A percentile compares a stretch with the other conserved stretches of the same genome.
Conservation (phyloP, 35 echinoderm and acorn worm species). For the Eucidaris tribuloides region DNA sequence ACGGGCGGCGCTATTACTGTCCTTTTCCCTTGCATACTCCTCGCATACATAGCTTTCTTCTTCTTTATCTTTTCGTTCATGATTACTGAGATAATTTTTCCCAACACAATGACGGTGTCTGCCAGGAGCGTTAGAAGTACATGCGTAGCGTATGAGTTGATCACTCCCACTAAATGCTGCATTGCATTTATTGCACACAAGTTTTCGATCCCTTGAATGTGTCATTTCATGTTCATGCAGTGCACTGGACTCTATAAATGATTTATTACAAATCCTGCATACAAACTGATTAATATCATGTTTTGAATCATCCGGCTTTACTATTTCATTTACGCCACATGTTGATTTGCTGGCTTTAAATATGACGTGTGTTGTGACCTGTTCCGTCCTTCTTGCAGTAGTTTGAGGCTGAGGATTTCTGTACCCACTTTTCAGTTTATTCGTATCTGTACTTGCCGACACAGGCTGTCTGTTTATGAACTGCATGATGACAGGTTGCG, state of each 20-base stretch:
- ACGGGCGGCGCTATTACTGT: neutral
- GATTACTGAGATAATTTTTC: neutral
- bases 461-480: conserved; percentile 3
- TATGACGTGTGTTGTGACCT: neutral
- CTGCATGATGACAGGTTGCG: neutral
- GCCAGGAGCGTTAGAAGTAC: neutral
- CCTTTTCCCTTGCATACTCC: neutral
- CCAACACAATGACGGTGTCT: neutral
- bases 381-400: neutral
- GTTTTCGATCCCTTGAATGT: too few species aligned
- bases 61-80: neutral
- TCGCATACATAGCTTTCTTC: neutral
- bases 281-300: too few species aligned
- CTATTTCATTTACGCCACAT: too few species aligned
- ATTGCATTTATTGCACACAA: too few species aligned
- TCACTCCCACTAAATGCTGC: too few species aligned
- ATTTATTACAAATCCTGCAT: too few species aligned
- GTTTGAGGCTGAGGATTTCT: neutral
- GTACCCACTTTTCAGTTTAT: neutral
- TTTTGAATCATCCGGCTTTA: neutral
- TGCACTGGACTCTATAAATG: too few species aligned
- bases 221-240: too few species aligned
- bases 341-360: neutral
- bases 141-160: too few species aligned
- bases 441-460: neutral